phyloP scores from a whole-genome alignment of 2,113 vertebrate species.

The Thymallus thymallus region DNA sequence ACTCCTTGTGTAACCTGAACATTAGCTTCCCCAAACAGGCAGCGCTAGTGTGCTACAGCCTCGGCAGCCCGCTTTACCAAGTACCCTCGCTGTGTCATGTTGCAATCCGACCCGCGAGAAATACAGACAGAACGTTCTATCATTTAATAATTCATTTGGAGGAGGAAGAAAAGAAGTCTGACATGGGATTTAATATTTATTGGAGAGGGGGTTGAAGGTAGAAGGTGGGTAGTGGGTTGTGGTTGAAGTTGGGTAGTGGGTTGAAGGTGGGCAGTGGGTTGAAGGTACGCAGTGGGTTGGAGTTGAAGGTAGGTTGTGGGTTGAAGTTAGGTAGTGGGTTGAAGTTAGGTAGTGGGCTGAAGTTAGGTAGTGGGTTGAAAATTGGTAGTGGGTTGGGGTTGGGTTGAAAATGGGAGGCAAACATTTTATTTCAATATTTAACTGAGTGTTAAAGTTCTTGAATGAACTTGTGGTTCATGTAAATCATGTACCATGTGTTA shows the following conservation, averaged over 20 bases:
- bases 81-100: slow-evolving; percentile 41
- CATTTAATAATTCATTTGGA: slow-evolving; percentile 48
- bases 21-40: slow-evolving; percentile 23
- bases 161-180: slow-evolving; percentile 25
- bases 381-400: too few relatives aligned
- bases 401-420: too few relatives aligned
- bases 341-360: too few relatives aligned
- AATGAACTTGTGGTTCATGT: neutral
- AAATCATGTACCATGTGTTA: neutral
- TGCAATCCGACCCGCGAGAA: slow-evolving; percentile 14
- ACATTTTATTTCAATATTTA: neutral
- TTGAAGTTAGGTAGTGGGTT: neutral
- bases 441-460: neutral
- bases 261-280: neutral
- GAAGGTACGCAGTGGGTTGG: too few relatives aligned
- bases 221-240: neutral
- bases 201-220: neutral
- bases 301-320: neutral
- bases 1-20: slow-evolving; percentile 27
- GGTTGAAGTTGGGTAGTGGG: neutral
- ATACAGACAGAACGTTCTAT: slow-evolving; percentile 32
- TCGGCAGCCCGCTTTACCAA: slow-evolving; percentile 33
- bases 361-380: too few relatives aligned
- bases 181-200: slow-evolving; percentile 50
- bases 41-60: neutral